These are phyloP conservation scores for Pelecanus crispus DNA, from an alignment of 2,113 vertebrate genomes.

Conservation along the genomic window DNA sequence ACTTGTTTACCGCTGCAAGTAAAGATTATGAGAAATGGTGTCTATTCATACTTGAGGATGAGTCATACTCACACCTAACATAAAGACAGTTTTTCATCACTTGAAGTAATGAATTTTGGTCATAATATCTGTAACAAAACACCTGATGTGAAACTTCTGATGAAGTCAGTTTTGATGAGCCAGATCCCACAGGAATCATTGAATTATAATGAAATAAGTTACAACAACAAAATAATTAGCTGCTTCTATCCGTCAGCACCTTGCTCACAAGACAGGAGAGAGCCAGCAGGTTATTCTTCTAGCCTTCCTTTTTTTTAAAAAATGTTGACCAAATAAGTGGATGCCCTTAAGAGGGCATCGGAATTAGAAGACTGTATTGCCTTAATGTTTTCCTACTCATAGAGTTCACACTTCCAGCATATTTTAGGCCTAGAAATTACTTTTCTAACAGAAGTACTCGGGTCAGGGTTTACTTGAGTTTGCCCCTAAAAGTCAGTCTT, in stretches of 20 bases:
- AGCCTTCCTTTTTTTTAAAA: not conserved
- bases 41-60: not conserved
- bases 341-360: not conserved
- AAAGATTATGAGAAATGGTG: not conserved
- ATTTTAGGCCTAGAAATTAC: not conserved
- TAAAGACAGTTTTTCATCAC: not conserved
- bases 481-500: not conserved
- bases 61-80: not conserved
- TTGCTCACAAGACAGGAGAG: not conserved
- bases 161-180: not conserved
- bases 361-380: not conserved
- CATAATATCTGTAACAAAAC: not conserved
- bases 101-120: not conserved
- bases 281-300: not conserved
- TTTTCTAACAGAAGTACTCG: not conserved
- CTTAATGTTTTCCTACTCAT: not conserved
- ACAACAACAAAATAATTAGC: not conserved
- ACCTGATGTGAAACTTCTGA: not conserved
- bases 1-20: not conserved
- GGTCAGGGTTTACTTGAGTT: not conserved
- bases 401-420: not conserved
- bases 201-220: not conserved
- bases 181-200: not conserved
- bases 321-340: not conserved
- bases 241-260: not conserved